A percentile compares a stretch with the other conserved stretches of the same genome.
phyloP scores from a whole-genome alignment of 2,888 invertebrate genomes.

The Cryptops parisi region DNA sequence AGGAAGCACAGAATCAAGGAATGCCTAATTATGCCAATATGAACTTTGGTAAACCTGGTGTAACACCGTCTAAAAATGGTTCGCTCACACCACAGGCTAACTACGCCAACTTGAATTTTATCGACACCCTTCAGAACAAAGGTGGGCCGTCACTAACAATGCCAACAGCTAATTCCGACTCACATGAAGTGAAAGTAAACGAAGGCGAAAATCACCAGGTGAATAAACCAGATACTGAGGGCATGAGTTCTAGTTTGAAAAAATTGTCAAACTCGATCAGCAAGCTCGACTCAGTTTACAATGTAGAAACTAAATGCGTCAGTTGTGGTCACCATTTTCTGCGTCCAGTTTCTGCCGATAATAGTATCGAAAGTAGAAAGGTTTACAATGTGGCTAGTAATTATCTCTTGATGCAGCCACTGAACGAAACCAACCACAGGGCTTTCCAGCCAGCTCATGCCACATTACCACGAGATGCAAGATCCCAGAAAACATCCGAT shows the following conservation, averaged over 20 bases:
- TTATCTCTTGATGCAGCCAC: slow-evolving; percentile 11
- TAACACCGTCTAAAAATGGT: background rate
- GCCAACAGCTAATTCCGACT: slow-evolving; percentile 72
- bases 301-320: background rate
- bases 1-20: too few species aligned
- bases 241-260: background rate
- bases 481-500: too few species aligned
- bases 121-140: slow-evolving; percentile 55
- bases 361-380: background rate
- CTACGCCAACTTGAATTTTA: slow-evolving; percentile 47
- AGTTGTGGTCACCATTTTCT: slow-evolving; percentile 3
- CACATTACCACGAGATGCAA: too few species aligned
- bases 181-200: slow-evolving; percentile 25
- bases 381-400: background rate
- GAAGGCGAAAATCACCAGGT: background rate
- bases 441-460: too few species aligned
- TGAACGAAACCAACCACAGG: background rate
- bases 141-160: too few species aligned
- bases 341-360: background rate
- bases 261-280: background rate
- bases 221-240: background rate
- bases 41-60: background rate
- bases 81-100: slow-evolving; percentile 19
- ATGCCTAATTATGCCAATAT: slow-evolving; percentile 3
- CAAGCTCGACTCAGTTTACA: background rate